phyloP scores from a whole-genome alignment of 2,797 vertebrate species.

The Pseudocheirus occidentalis region DNA sequence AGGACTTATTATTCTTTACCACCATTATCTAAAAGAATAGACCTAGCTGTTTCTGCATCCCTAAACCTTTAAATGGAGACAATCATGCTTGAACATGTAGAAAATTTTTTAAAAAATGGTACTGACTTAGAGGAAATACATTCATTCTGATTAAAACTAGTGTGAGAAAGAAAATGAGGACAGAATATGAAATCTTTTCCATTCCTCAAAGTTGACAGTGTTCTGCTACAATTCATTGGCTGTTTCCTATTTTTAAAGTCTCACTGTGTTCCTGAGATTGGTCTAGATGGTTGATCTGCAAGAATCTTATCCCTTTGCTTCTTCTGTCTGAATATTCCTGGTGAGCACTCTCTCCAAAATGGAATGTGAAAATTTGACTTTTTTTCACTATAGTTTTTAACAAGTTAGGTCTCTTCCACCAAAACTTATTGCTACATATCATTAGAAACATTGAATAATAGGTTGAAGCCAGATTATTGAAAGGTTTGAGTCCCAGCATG shows the following conservation, averaged over 20 bases:
- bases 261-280: conserved; percentile 55
- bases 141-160: conserved; percentile 57
- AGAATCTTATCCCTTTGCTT: conserved; percentile 18
- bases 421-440: neutral
- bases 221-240: conserved; percentile 52
- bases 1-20: conserved; percentile 52
- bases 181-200: neutral
- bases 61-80: conserved; percentile 68
- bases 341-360: conserved; percentile 15
- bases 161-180: conserved; percentile 34
- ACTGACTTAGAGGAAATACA: conserved; percentile 81
- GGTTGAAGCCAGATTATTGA: too few species aligned
- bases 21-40: conserved; percentile 72
- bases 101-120: conserved; percentile 78
- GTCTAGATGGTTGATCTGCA: conserved; percentile 41
- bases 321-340: conserved; percentile 3
- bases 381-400: conserved; percentile 21
- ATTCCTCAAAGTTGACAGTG: conserved; percentile 4
- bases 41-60: conserved; percentile 36
- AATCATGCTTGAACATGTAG: conserved; percentile 75
- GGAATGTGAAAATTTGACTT: conserved; percentile 18
- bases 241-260: conserved; percentile 63
- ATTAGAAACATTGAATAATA: neutral
- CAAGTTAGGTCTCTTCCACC: conserved; percentile 12
- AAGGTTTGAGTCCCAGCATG: too few species aligned